Evolutionary conservation across 2,888 invertebrate species (phyloP).

Genomic region (Dynastes maya): DNA sequence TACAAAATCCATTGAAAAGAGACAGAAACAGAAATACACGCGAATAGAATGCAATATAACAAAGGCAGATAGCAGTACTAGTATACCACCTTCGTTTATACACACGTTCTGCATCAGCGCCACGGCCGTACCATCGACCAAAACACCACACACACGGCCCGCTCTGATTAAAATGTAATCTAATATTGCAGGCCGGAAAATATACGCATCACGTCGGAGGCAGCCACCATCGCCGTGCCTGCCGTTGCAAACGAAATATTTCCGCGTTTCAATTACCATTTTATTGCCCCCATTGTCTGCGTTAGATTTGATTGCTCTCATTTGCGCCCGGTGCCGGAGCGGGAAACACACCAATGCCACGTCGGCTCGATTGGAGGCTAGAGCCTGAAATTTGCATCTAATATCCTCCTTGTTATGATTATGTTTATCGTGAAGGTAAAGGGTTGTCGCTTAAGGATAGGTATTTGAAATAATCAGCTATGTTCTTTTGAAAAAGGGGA

Average conservation of each 20-base stretch:
- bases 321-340: conserved; percentile 43
- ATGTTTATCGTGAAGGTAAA: conserved; percentile 8
- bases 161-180: conserved; percentile 73
- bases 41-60: conserved; percentile 39
- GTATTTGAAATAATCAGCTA: background rate
- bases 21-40: background rate
- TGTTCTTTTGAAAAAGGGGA: background rate
- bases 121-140: conserved; percentile 28
- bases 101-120: conserved; percentile 50
- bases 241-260: conserved; percentile 53
- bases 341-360: background rate
- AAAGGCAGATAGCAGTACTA: conserved; percentile 4
- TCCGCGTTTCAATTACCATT: conserved; percentile 54
- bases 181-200: conserved; percentile 71
- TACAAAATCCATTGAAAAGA: conserved; percentile 23
- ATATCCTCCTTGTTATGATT: background rate
- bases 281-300: conserved; percentile 54
- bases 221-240: conserved; percentile 20
- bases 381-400: background rate
- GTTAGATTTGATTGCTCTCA: conserved; percentile 53
- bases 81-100: conserved; percentile 1
- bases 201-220: conserved; percentile 59
- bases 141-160: conserved; percentile 61
- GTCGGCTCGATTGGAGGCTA: background rate
- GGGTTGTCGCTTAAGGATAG: background rate